phyloP scores from a whole-genome alignment of 2,888 invertebrate species.

The Cantharis lateralis region DNA sequence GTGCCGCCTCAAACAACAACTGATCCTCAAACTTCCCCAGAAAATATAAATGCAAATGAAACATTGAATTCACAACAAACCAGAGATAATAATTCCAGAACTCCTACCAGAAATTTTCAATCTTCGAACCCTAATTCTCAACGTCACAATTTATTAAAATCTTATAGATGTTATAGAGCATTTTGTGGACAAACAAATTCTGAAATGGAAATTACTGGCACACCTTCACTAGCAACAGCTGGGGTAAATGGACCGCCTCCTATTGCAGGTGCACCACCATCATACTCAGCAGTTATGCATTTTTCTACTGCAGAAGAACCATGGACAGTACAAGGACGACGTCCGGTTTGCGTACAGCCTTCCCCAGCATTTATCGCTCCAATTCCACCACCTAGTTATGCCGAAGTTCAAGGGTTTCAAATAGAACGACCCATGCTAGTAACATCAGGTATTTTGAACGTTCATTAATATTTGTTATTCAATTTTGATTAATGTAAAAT shows the following conservation, averaged over 20 bases:
- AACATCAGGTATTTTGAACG: slow-evolving; percentile 8
- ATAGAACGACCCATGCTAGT: slow-evolving; percentile 8
- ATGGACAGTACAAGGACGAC: slow-evolving; percentile 12
- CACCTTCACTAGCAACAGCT: slow-evolving; percentile 16
- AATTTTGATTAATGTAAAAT: slow-evolving; percentile 4
- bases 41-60: neutral
- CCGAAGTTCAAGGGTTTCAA: slow-evolving; percentile 29
- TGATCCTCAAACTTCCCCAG: neutral
- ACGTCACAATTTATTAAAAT: neutral
- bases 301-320: slow-evolving; percentile 37
- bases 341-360: slow-evolving; percentile 36
- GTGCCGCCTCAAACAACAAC: neutral
- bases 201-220: slow-evolving; percentile 10
- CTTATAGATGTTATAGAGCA: neutral
- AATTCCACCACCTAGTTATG: slow-evolving; percentile 40
- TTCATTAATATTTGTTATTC: neutral
- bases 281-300: slow-evolving; percentile 48
- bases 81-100: neutral
- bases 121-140: neutral
- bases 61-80: neutral
- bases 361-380: slow-evolving; percentile 43
- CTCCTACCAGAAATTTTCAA: neutral
- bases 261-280: slow-evolving; percentile 43
- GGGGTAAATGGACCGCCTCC: slow-evolving; percentile 33
- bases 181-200: neutral